Percentiles rank a stretch among this genome's conserved stretches.
Conservation (phyloP, 2,797 vertebrate genomes). For the Leptoclinus maculatus region DNA sequence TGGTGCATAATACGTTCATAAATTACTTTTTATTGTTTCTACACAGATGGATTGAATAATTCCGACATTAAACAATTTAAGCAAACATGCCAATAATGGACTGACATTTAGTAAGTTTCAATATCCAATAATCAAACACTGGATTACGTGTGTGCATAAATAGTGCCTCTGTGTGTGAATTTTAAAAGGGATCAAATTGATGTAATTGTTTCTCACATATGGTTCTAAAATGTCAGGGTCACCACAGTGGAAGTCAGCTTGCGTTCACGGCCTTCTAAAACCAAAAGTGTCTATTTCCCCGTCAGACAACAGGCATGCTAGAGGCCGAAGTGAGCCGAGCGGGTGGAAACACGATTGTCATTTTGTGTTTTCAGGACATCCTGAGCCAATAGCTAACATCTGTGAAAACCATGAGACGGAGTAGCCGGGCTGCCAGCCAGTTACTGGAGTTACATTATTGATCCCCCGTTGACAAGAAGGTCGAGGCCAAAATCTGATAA, state of each 20-base stretch:
- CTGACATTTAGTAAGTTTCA: background rate
- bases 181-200: background rate
- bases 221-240: constrained; percentile 34
- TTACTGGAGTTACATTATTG: background rate
- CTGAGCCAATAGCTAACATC: constrained; percentile 34
- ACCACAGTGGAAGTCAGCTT: background rate
- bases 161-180: constrained; percentile 1
- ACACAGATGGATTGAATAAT: background rate
- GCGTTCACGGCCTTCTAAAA: no score
- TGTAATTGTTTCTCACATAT: constrained; percentile 10
- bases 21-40: background rate
- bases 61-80: constrained; percentile 6
- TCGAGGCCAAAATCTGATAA: background rate
- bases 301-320: background rate
- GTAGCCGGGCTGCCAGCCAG: background rate
- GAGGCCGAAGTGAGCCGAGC: background rate
- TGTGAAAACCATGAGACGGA: constrained; percentile 25
- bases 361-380: constrained; percentile 14
- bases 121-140: constrained; percentile 11
- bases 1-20: background rate
- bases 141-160: background rate
- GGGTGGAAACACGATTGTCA: constrained; percentile 43
- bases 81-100: background rate
- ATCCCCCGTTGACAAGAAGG: background rate
- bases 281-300: constrained; percentile 6